Evolutionary conservation across 2,113 vertebrate genomes (phyloP), one percentile per base, ranked within the genome.

Genomic region (Muntiacus reevesi): DNA sequence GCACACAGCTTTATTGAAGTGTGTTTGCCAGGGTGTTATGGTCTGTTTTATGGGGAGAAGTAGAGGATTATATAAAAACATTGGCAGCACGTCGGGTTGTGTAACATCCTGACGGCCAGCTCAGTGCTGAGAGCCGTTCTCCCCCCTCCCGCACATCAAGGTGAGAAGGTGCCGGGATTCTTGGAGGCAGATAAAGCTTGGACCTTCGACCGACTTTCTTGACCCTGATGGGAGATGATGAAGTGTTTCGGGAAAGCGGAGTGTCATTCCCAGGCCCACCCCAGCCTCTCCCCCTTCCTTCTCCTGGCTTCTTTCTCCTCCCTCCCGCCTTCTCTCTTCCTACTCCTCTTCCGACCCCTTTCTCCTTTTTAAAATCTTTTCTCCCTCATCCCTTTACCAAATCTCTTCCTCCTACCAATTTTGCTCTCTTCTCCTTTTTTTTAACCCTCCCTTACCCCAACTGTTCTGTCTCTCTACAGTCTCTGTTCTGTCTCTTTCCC

Each of bases 31-130:
- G 23, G 83, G 19, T 28, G 94, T 90, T 94, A 3, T 54, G 25
- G 94, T 0, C 2, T 87, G 93, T 60, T 85, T 96, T 60, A 19
- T 25, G 23, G 94, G 57, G 50, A 79, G 93, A 83, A 30, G 76
- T 15, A 2, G 96, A 95, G 5, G 57, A 1, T 96, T 89, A 52
- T 40, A 92, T 96, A 96, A 97, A 96, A 95, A 64, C 85, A 0
- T 23, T 47, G 97, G 93, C 93, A 23, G 2, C 11, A 14, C 19
- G 11, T 57, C 13, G 23, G 79, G 57, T 95, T 94, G 83, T 93
- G 93, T 71, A 50, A 67, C 78, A 43, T n/a, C 55, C 1, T 3
- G 50, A 8, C 0, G 3, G 23, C 15, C 25, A 4, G 89, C 47
- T 36, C 36, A 2, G 64, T 6, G 6, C 59, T 1, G 1, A 16